phyloP scores from a whole-genome alignment of 1,140 invertebrate species.

The Magallana ariakensis region DNA sequence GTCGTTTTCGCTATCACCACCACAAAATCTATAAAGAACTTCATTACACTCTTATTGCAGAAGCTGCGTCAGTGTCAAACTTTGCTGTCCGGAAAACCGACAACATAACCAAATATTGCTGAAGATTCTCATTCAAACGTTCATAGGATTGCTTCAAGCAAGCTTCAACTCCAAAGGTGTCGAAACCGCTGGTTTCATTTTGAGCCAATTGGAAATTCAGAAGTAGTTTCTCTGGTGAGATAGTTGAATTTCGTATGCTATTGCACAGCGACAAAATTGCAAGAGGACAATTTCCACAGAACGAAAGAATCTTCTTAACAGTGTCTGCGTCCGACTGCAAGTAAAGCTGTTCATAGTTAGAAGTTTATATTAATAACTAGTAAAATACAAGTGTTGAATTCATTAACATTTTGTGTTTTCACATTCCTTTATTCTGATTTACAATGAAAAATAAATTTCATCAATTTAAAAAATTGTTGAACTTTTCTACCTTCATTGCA shows the following conservation, averaged over 20 bases:
- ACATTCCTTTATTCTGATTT: no score
- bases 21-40: no score
- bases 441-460: no score
- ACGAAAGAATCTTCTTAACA: background rate
- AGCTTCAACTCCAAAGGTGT: background rate
- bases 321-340: background rate
- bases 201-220: background rate
- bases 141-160: background rate
- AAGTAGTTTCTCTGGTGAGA: background rate
- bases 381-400: no score
- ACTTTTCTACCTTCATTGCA: background rate
- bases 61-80: background rate
- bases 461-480: no score
- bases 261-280: conserved; percentile 12
- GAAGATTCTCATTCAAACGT: background rate
- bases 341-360: background rate
- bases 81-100: conserved; percentile 4
- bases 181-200: background rate
- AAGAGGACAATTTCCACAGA: conserved; percentile 10
- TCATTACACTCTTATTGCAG: no score
- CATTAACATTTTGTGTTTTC: no score
- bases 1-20: no score
- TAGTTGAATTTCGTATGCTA: background rate
- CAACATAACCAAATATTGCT: background rate
- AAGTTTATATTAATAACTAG: no score